A percentile compares a stretch with the other conserved stretches of the same genome.
These are phyloP conservation scores for Athripsodes cinereus DNA, from an alignment of 2,888 invertebrate genomes.

Conservation along the genomic window DNA sequence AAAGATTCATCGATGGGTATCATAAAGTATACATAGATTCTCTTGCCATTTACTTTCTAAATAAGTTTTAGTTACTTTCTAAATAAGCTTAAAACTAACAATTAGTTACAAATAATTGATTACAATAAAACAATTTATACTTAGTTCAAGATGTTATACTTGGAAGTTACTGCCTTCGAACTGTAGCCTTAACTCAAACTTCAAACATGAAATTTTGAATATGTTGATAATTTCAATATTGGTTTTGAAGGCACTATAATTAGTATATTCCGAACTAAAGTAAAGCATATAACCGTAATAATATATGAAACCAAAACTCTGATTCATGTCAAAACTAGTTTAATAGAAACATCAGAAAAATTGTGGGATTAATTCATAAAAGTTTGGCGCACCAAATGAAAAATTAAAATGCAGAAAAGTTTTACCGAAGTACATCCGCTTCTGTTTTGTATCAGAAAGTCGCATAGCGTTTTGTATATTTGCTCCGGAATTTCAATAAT, in stretches of 20 bases:
- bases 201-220: background rate
- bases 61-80: no score
- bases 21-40: no score
- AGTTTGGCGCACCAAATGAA: background rate
- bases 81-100: no score
- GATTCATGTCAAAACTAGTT: background rate
- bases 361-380: background rate
- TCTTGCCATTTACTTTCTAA: no score
- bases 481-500: background rate
- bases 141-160: no score
- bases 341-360: background rate
- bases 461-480: background rate
- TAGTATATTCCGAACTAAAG: background rate
- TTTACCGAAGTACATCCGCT: background rate
- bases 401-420: background rate
- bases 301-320: background rate
- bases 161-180: no score
- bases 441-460: conserved; percentile 1
- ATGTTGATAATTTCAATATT: background rate
- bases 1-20: no score
- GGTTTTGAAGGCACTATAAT: background rate
- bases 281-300: no score
- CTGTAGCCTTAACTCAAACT: background rate
- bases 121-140: no score
- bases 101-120: no score